These are phyloP conservation scores for Apis dorsata DNA, from an alignment of 1,140 invertebrate species.

Conservation along the genomic window DNA sequence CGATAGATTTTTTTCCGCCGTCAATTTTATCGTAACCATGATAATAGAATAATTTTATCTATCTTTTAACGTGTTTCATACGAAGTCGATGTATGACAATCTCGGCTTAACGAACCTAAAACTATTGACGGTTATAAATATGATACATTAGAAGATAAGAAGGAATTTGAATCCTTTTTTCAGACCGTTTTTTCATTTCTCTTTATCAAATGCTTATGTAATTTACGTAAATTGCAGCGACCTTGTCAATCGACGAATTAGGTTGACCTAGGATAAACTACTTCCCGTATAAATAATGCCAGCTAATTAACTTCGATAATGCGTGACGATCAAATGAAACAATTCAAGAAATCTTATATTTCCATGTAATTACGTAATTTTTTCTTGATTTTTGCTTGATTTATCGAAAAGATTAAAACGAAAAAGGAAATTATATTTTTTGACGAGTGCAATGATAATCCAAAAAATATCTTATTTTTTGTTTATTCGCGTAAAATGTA, in stretches of 20 bases:
- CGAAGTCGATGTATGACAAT: no score
- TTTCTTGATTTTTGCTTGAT: not conserved
- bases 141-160: no score
- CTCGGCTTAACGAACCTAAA: no score
- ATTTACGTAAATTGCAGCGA: slow-evolving; percentile 52
- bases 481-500: not conserved
- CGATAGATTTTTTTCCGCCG: not conserved
- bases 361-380: not conserved
- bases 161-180: no score
- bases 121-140: not conserved
- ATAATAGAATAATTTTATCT: slow-evolving; percentile 29
- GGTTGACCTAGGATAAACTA: slow-evolving; percentile 59
- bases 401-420: not conserved
- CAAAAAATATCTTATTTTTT: not conserved
- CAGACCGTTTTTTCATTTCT: slow-evolving; percentile 12
- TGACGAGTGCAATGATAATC: not conserved
- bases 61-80: not conserved
- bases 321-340: slow-evolving; percentile 17
- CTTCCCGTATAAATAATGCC: slow-evolving; percentile 41
- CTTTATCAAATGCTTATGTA: slow-evolving; percentile 49
- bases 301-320: slow-evolving; percentile 50
- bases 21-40: slow-evolving; percentile 34
- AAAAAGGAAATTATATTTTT: not conserved
- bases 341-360: slow-evolving; percentile 25
- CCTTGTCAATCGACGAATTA: slow-evolving; percentile 49